A percentile compares a stretch with the other conserved stretches of the same genome.
These are phyloP conservation scores for Heliconius congener DNA, from an alignment of 1,140 invertebrate genomes.

Conservation along the genomic window DNA sequence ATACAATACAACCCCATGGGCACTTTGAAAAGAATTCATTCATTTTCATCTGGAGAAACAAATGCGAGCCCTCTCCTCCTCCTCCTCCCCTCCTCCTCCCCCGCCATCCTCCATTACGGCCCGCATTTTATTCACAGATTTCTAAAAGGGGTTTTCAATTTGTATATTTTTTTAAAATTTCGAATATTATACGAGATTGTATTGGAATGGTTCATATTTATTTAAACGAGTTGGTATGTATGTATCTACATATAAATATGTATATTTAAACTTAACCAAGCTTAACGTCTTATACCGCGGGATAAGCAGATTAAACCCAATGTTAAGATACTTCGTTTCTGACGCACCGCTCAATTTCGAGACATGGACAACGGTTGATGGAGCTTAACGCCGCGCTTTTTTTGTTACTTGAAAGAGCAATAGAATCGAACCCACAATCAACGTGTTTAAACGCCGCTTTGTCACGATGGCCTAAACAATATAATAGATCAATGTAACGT, in stretches of 20 bases:
- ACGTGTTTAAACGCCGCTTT: no score
- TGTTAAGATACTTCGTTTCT: no score
- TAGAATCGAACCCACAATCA: no score
- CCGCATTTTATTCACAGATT: conserved; percentile 5
- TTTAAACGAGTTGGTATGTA: not conserved
- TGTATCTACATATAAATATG: not conserved
- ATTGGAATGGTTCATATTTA: not conserved
- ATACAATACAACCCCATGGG: conserved; percentile 34
- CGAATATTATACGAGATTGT: not conserved
- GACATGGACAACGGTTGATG: no score
- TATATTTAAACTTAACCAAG: not conserved
- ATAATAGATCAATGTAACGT: no score
- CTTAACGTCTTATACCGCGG: not conserved
- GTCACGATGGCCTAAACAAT: no score
- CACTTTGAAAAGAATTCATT: conserved; percentile 37
- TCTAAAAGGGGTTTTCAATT: conserved; percentile 14
- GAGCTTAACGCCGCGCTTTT: no score
- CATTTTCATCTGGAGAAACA: conserved; percentile 39
- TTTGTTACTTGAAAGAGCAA: no score
- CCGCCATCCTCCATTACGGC: conserved; percentile 14
- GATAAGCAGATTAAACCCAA: no score
- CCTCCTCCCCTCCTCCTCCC: not conserved
- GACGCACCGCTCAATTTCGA: no score
- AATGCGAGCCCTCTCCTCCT: conserved; percentile 1
- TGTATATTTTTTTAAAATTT: conserved; percentile 6